Evolutionary conservation across 2,888 invertebrate species (phyloP).

Genomic region (Synanthedon andrenaeformis): DNA sequence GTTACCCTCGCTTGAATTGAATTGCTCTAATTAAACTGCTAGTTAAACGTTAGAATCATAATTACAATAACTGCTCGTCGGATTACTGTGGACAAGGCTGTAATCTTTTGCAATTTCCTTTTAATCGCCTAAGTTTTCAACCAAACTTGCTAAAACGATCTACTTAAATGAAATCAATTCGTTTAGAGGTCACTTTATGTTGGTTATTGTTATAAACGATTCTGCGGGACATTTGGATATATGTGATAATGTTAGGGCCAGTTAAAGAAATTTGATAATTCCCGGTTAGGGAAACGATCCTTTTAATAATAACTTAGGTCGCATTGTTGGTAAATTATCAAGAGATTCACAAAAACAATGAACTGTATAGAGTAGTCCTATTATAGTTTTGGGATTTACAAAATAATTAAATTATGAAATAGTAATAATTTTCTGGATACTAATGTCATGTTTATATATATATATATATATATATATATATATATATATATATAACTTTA

Average conservation of each 20-base stretch:
- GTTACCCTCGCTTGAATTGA: too few species aligned
- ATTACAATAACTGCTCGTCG: constrained; percentile 49
- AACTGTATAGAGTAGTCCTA: too few species aligned
- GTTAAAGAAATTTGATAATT: constrained; percentile 67
- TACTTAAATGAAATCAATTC: constrained; percentile 16
- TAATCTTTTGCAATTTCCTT: constrained; percentile 66
- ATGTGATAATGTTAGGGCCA: constrained; percentile 66
- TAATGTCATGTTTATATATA: too few species aligned
- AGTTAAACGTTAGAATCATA: constrained; percentile 51
- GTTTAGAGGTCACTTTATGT: constrained; percentile 18
- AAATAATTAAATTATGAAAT: too few species aligned
- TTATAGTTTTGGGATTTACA: too few species aligned
- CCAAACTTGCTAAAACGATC: constrained; percentile 29
- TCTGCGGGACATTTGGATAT: constrained; percentile 63
- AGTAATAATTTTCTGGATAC: too few species aligned
- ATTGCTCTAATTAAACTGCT: constrained; percentile 41
- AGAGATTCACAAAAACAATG: constrained; percentile 17
- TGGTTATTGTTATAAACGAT: constrained; percentile 33
- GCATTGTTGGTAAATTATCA: constrained; percentile 52
- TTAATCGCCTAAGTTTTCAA: constrained; percentile 47
- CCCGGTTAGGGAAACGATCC: constrained; percentile 62
- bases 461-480: too few species aligned
- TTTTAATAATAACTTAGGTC: constrained; percentile 64
- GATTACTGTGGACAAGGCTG: constrained; percentile 44
- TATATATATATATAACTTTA: too few species aligned